Conservation (phyloP, 2,797 vertebrate species). For the Helostoma temminkii region DNA sequence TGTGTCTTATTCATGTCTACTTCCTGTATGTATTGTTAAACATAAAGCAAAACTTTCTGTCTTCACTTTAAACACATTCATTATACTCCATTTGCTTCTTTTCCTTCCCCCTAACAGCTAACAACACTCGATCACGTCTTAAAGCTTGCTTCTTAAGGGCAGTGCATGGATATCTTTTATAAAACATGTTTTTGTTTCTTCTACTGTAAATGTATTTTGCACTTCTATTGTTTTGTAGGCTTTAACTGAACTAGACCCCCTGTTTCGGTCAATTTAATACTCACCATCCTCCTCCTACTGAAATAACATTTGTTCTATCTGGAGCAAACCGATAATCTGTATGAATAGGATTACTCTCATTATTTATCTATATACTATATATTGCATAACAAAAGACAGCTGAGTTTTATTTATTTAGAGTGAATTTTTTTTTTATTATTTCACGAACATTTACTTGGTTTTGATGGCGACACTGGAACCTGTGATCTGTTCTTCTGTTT, state of each 20-base stretch:
- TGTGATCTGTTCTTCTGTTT: not conserved
- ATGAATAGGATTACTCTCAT: no score
- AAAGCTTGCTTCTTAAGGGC: not conserved
- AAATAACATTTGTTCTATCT: conserved; percentile 31
- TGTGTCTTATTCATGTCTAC: not conserved
- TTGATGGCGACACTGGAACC: not conserved
- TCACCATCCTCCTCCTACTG: not conserved
- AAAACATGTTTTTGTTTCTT: conserved; percentile 28
- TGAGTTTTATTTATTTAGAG: not conserved
- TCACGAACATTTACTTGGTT: not conserved
- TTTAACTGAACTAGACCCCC: conserved; percentile 10
- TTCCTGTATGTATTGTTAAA: conserved; percentile 1
- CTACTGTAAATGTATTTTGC: conserved; percentile 10
- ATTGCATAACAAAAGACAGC: no score
- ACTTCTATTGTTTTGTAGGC: conserved; percentile 10
- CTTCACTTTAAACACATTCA: not conserved
- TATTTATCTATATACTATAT: no score
- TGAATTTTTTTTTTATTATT: not conserved
- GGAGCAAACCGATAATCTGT: conserved; percentile 15
- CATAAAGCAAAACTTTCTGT: not conserved
- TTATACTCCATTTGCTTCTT: not conserved
- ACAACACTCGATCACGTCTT: not conserved
- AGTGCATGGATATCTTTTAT: not conserved
- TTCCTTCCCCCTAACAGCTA: no score
- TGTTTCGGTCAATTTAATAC: conserved; percentile 35